Percentiles rank a stretch among this genome's conserved stretches.
Conservation (phyloP, 2,797 vertebrate genomes). For the Malurus splendens region DNA sequence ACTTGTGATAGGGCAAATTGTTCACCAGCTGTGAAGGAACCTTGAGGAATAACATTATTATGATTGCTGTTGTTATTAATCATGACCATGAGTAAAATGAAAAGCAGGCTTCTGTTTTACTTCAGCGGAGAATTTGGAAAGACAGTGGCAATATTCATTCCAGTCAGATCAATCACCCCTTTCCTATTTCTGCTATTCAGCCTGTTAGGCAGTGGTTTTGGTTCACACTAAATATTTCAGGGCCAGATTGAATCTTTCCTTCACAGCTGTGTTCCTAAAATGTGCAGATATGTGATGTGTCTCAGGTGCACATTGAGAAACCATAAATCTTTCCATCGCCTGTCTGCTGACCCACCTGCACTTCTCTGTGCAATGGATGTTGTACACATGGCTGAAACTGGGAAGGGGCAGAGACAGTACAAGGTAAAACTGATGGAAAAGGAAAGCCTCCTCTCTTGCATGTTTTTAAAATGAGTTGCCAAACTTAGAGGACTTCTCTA, state of each 20-base stretch:
- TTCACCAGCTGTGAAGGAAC: background rate
- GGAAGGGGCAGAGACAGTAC: background rate
- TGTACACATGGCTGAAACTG: background rate
- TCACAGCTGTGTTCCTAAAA: conserved; percentile 50
- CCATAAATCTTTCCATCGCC: background rate
- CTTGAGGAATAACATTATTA: background rate
- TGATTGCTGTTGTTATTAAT: conserved; percentile 43
- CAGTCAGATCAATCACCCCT: conserved; percentile 18
- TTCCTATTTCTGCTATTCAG: conserved; percentile 38
- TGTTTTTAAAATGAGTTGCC: conserved; percentile 18
- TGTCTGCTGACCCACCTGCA: background rate
- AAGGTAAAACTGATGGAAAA: background rate
- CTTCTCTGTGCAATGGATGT: background rate
- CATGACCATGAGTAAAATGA: background rate
- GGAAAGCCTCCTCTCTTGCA: background rate
- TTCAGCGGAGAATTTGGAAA: conserved; percentile 46
- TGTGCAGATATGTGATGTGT: conserved; percentile 29
- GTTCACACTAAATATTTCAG: conserved; percentile 29
- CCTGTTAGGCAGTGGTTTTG: conserved; percentile 18
- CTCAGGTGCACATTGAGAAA: conserved; percentile 37
- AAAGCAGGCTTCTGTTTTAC: conserved; percentile 30
- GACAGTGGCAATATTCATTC: background rate
- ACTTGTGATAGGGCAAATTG: background rate
- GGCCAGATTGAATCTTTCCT: conserved; percentile 23
- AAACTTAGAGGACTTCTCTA: background rate